Percentiles rank a stretch among this genome's conserved stretches.
Evolutionary conservation across 2,113 vertebrate genomes (phyloP).

Genomic region (Scophthalmus maximus): DNA sequence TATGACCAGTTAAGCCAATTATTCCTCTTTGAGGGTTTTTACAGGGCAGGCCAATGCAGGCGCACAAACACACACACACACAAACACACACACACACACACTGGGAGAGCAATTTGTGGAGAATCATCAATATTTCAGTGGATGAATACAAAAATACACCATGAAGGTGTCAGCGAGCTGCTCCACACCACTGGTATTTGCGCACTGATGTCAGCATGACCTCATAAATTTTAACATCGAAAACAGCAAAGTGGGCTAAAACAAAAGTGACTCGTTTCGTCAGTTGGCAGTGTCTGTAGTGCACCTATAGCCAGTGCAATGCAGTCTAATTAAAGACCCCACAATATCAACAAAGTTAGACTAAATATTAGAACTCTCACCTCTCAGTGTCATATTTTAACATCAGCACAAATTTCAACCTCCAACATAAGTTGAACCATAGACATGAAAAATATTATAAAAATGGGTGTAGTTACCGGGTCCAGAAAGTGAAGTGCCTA

Average conservation of each 20-base stretch:
- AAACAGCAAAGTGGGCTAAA: background rate
- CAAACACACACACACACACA: background rate
- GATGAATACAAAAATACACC: constrained; percentile 46
- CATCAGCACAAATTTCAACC: background rate
- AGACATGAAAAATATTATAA: too few relatives aligned
- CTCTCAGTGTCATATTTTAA: background rate
- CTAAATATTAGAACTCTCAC: background rate
- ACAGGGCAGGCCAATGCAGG: background rate
- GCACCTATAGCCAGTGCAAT: background rate
- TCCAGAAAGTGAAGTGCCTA: too few relatives aligned
- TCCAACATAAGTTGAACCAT: too few relatives aligned
- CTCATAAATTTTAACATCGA: background rate
- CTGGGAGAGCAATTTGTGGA: constrained; percentile 15
- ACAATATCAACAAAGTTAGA: too few relatives aligned
- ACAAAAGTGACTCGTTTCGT: background rate
- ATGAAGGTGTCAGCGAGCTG: constrained; percentile 34
- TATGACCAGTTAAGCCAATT: constrained; percentile 9
- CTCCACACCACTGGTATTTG: constrained; percentile 8
- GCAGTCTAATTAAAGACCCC: too few relatives aligned
- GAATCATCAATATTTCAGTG: constrained; percentile 54
- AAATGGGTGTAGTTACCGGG: too few relatives aligned
- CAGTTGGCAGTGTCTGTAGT: background rate
- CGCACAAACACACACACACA: background rate
- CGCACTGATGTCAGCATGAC: background rate
- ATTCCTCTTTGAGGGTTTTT: constrained; percentile 5